These are phyloP conservation scores for Ferrisia virgata DNA, from an alignment of 2,888 invertebrate species.

Conservation along the genomic window DNA sequence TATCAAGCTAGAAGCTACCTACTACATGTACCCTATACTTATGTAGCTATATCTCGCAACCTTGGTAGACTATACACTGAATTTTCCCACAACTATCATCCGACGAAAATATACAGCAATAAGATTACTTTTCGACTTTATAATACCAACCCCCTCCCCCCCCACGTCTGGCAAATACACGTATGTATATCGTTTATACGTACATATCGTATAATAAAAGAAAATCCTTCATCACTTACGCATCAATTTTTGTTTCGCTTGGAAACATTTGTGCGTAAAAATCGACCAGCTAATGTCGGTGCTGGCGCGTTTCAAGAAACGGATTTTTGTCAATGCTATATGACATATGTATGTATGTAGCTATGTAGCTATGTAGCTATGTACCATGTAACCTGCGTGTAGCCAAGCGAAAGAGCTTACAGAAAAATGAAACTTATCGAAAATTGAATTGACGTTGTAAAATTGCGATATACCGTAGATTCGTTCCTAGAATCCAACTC, in stretches of 20 bases:
- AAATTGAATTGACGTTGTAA: constrained; percentile 4
- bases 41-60: too few relatives aligned
- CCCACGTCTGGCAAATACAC: too few relatives aligned
- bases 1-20: too few relatives aligned
- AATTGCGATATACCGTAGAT: background rate
- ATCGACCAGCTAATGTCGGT: background rate
- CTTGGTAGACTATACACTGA: background rate
- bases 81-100: background rate
- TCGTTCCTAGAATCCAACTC: background rate
- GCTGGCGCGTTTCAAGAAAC: background rate
- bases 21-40: too few relatives aligned
- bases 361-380: too few relatives aligned
- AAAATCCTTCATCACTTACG: background rate
- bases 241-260: background rate
- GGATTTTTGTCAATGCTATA: background rate
- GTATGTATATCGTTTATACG: background rate
- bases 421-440: constrained; percentile 13
- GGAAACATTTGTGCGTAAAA: background rate
- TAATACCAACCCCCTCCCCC: background rate
- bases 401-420: background rate
- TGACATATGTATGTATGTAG: background rate
- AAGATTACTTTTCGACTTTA: background rate
- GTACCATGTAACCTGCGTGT: too few relatives aligned
- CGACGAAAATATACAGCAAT: background rate
- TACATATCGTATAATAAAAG: background rate